Evolutionary conservation across 1,140 invertebrate species (phyloP).

Genomic region (Papilio xuthus): DNA sequence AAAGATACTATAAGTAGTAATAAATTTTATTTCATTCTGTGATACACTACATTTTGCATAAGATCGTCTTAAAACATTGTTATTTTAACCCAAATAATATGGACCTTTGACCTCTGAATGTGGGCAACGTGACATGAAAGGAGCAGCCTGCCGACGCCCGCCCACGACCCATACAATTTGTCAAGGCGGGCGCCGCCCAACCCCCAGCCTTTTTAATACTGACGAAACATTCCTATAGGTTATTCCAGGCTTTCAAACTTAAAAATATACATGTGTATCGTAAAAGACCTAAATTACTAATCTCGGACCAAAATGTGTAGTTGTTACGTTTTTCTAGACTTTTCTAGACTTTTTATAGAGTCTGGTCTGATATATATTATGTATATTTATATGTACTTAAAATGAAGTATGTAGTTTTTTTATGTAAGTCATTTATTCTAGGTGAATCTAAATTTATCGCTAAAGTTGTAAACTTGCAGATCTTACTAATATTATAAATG

Average conservation of each 20-base stretch:
- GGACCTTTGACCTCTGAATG: slow-evolving; percentile 5
- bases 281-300: slow-evolving; percentile 7
- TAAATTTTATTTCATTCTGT: neutral
- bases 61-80: neutral
- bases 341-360: neutral
- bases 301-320: neutral
- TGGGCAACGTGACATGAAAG: slow-evolving; percentile 15
- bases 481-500: no score
- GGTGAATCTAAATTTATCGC: no score
- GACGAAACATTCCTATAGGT: slow-evolving; percentile 18
- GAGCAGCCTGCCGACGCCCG: slow-evolving; percentile 27
- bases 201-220: slow-evolving; percentile 13
- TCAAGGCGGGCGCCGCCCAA: slow-evolving; percentile 28
- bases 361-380: neutral
- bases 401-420: neutral
- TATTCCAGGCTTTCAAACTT: neutral
- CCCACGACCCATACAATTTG: slow-evolving; percentile 17
- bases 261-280: neutral
- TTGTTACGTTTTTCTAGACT: neutral
- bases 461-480: no score
- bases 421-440: neutral
- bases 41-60: neutral
- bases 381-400: no score
- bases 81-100: slow-evolving; percentile 1
- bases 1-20: neutral